Conservation (phyloP, 2,888 invertebrate genomes). For the Tetropium fuscum region DNA sequence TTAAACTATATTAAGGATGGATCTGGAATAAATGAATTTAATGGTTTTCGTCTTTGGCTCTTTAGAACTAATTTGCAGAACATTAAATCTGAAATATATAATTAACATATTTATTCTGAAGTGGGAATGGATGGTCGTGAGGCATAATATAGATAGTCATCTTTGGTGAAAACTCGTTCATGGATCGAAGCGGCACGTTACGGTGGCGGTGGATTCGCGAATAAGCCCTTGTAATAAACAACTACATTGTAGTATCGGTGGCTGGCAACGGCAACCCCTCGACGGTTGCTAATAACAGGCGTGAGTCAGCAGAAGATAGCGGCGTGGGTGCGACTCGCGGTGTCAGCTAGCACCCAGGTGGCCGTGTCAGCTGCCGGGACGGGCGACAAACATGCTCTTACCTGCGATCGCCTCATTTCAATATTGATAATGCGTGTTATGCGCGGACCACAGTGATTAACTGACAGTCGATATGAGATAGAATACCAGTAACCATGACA, state of each 20-base stretch:
- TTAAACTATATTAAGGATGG: too few relatives aligned
- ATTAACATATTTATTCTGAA: conserved; percentile 14
- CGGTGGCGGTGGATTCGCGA: conserved; percentile 36
- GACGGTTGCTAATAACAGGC: conserved; percentile 57
- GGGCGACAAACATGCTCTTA: conserved; percentile 57
- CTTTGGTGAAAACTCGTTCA: conserved; percentile 27
- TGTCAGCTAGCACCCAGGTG: conserved; percentile 61
- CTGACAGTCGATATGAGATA: conserved; percentile 61
- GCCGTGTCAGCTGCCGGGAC: conserved; percentile 64
- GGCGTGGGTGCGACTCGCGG: conserved; percentile 58
- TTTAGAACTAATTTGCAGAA: too few relatives aligned
- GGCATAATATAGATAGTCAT: conserved; percentile 25
- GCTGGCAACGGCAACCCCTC: conserved; percentile 55
- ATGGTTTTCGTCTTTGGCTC: too few relatives aligned
- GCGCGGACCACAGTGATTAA: conserved; percentile 60
- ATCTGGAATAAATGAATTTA: too few relatives aligned
- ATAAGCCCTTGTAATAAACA: conserved; percentile 50
- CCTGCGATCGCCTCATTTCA: conserved; percentile 61
- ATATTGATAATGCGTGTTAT: conserved; percentile 62
- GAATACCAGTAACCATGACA: conserved; percentile 56
- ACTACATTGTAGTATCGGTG: conserved; percentile 49
- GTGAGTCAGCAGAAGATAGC: conserved; percentile 60
- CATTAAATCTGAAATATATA: too few relatives aligned
- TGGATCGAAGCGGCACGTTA: conserved; percentile 23
- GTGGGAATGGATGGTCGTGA: conserved; percentile 14